Conservation (phyloP, 1,140 invertebrate genomes). For the Trichoplusia ni region DNA sequence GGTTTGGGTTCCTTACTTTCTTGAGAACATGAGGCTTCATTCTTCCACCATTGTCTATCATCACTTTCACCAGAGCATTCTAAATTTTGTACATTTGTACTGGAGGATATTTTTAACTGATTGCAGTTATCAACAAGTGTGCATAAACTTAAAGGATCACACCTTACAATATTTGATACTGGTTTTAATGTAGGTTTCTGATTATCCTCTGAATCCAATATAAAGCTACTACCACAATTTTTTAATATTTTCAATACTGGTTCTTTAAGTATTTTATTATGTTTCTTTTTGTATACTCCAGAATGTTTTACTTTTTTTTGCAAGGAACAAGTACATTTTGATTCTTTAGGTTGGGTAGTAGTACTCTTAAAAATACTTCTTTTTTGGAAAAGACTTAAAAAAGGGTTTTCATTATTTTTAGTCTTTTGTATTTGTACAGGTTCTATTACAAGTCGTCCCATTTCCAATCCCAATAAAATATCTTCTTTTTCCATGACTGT, state of each 20-base stretch:
- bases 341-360: constrained; percentile 2
- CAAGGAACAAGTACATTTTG: constrained; percentile 57
- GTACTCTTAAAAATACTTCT: constrained; percentile 14
- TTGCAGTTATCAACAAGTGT: constrained; percentile 68
- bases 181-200: constrained; percentile 35
- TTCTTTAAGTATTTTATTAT: constrained; percentile 67
- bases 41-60: constrained; percentile 62
- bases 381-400: constrained; percentile 5
- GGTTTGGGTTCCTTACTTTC: constrained; percentile 41
- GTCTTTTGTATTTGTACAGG: constrained; percentile 45
- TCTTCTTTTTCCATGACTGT: constrained; percentile 75
- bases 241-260: constrained; percentile 69
- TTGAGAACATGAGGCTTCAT: constrained; percentile 46
- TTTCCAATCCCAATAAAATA: constrained; percentile 72
- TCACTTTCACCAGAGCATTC: constrained; percentile 39
- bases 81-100: constrained; percentile 39
- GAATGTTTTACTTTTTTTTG: constrained; percentile 53
- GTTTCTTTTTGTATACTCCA: constrained; percentile 67
- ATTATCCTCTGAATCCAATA: constrained; percentile 48
- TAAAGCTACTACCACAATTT: constrained; percentile 39
- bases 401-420: constrained; percentile 25
- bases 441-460: constrained; percentile 81
- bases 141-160: constrained; percentile 60
- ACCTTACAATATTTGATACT: constrained; percentile 39
- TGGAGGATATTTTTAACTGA: constrained; percentile 65